phyloP scores from a whole-genome alignment of 2,888 invertebrate species.

The Drosophila koepferae region DNA sequence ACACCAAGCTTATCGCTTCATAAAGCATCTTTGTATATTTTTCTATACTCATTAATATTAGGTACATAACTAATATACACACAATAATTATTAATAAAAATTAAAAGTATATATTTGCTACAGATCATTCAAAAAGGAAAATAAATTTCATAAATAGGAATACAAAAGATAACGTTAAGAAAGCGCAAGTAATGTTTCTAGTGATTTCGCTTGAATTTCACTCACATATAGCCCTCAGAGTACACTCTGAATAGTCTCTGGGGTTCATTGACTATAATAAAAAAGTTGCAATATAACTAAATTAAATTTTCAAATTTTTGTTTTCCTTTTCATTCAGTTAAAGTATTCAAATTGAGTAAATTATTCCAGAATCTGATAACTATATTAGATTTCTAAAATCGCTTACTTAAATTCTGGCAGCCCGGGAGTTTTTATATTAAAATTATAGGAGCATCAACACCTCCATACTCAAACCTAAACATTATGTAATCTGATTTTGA shows the following conservation, averaged over 20 bases:
- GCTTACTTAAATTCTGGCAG: too few species aligned
- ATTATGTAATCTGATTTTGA: not conserved
- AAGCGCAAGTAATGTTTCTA: conserved; percentile 62
- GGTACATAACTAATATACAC: conserved; percentile 17
- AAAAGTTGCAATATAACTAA: not conserved
- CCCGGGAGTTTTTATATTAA: too few species aligned
- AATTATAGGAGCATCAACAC: too few species aligned
- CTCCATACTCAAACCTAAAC: too few species aligned
- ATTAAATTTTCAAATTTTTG: not conserved
- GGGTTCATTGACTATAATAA: not conserved
- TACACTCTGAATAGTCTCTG: not conserved
- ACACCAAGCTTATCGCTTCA: conserved; percentile 34
- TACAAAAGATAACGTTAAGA: conserved; percentile 28
- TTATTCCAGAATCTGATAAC: too few species aligned
- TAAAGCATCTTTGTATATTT: conserved; percentile 1
- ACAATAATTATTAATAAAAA: conserved; percentile 28
- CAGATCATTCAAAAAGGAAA: conserved; percentile 15
- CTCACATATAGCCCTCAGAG: not conserved
- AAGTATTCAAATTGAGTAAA: too few species aligned
- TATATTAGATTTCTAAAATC: too few species aligned
- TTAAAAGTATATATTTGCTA: conserved; percentile 23
- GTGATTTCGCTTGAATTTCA: conserved; percentile 25
- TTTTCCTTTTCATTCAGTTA: not conserved
- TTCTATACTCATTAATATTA: conserved; percentile 7
- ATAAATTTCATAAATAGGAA: not conserved